Evolutionary conservation across 2,113 vertebrate genomes (phyloP).

Genomic region (Sinosuthora webbiana): DNA sequence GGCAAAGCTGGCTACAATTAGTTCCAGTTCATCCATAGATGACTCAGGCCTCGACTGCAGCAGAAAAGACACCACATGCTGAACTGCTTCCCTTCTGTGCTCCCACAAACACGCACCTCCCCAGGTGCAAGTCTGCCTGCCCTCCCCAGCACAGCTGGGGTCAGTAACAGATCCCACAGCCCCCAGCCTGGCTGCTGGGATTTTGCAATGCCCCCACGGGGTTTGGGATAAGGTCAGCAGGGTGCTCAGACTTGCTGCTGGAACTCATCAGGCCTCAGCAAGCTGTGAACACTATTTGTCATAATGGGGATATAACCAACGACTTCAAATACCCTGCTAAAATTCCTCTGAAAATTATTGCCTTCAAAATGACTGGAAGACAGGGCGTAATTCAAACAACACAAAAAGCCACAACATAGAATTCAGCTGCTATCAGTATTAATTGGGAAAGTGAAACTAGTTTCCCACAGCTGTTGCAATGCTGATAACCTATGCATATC

Average conservation of each 20-base stretch:
- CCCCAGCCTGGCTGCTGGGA: neutral
- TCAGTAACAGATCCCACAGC: neutral
- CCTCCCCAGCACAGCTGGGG: neutral
- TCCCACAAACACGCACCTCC: neutral
- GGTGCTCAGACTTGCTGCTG: neutral
- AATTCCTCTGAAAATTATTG: neutral
- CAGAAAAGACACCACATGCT: neutral
- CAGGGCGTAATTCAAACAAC: neutral
- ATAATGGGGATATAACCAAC: neutral
- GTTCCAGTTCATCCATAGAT: neutral
- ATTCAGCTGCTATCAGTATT: neutral
- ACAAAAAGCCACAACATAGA: neutral
- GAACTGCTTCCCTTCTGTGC: neutral
- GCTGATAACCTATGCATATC: neutral
- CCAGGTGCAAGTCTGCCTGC: neutral
- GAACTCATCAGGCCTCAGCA: neutral
- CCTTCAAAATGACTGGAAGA: neutral
- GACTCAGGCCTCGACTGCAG: neutral
- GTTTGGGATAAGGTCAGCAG: neutral
- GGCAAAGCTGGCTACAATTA: neutral
- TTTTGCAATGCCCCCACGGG: accelerated
- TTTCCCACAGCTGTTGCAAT: neutral
- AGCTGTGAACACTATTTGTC: neutral
- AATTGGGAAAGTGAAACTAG: neutral
- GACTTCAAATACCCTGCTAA: neutral